These are phyloP conservation scores for Nomada ruficornis DNA, from an alignment of 2,888 invertebrate genomes.

Conservation along the genomic window DNA sequence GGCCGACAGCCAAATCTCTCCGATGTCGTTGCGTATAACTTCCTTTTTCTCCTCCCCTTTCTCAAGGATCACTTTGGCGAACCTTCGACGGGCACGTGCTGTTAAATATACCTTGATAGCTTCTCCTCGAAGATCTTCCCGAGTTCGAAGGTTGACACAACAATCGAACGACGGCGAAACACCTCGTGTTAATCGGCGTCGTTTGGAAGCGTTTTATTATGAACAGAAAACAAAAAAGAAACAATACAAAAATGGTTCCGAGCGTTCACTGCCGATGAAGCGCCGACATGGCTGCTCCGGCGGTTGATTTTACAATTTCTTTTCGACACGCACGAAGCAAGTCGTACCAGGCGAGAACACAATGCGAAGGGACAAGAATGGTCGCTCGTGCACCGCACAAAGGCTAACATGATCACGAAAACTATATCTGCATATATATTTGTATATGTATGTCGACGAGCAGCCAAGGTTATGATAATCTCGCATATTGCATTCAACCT, in stretches of 20 bases:
- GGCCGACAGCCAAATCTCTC: slow-evolving; percentile 56
- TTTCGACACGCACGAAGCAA: slow-evolving; percentile 55
- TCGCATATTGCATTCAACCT: slow-evolving; percentile 66
- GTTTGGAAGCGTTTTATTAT: slow-evolving; percentile 53
- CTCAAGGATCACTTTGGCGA: slow-evolving; percentile 57
- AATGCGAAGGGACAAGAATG: slow-evolving; percentile 31
- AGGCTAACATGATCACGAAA: slow-evolving; percentile 45
- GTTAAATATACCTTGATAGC: slow-evolving; percentile 47
- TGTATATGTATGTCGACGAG: slow-evolving; percentile 50
- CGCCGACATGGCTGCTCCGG: slow-evolving; percentile 61
- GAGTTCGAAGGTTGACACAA: slow-evolving; percentile 43
- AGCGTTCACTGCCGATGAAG: slow-evolving; percentile 71
- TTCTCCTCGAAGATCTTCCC: slow-evolving; percentile 51
- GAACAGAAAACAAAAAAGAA: slow-evolving; percentile 32
- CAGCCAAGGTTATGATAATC: slow-evolving; percentile 63
- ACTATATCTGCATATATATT: slow-evolving; percentile 35
- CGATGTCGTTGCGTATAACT: slow-evolving; percentile 48
- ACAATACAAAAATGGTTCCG: slow-evolving; percentile 38
- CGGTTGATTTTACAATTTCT: slow-evolving; percentile 56
- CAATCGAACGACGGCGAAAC: slow-evolving; percentile 37
- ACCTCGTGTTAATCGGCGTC: slow-evolving; percentile 20
- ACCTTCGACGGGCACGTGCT: slow-evolving; percentile 64
- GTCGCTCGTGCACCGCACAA: slow-evolving; percentile 56
- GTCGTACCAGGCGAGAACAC: slow-evolving; percentile 50
- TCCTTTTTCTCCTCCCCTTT: slow-evolving; percentile 66